phyloP scores from a whole-genome alignment of 2,888 invertebrate species.

The Drosophila mulleri region DNA sequence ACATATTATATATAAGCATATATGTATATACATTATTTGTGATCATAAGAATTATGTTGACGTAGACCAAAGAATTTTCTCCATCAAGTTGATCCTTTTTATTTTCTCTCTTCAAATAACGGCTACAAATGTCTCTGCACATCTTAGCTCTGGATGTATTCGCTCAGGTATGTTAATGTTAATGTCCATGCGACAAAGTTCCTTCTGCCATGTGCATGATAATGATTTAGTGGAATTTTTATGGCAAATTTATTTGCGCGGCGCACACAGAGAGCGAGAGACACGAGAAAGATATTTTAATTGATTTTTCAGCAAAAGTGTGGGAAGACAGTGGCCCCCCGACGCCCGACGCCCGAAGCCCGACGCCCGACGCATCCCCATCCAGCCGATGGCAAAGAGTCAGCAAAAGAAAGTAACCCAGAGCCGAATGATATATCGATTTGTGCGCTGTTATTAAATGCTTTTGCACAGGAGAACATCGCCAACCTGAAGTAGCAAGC shows the following conservation, averaged over 20 bases:
- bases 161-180: constrained; percentile 69
- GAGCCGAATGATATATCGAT: constrained; percentile 76
- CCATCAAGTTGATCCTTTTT: too few relatives aligned
- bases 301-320: constrained; percentile 75
- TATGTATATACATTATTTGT: too few relatives aligned
- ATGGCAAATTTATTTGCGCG: constrained; percentile 75
- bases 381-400: constrained; percentile 1
- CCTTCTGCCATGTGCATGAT: constrained; percentile 44
- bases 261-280: constrained; percentile 24
- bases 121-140: constrained; percentile 48
- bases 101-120: constrained; percentile 22
- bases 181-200: constrained; percentile 68
- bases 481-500: constrained; percentile 69
- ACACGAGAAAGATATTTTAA: constrained; percentile 74
- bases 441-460: constrained; percentile 80
- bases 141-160: constrained; percentile 28
- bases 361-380: background rate
- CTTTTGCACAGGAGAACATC: constrained; percentile 61
- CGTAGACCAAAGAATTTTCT: background rate
- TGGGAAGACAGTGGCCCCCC: constrained; percentile 61
- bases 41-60: background rate
- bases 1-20: background rate
- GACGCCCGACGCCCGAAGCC: background rate
- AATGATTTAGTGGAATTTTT: constrained; percentile 79
- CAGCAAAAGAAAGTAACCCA: constrained; percentile 70